Base-by-base conservation (phyloP, 2,797 vertebrate species). In the Cossypha polioptera region DNA sequence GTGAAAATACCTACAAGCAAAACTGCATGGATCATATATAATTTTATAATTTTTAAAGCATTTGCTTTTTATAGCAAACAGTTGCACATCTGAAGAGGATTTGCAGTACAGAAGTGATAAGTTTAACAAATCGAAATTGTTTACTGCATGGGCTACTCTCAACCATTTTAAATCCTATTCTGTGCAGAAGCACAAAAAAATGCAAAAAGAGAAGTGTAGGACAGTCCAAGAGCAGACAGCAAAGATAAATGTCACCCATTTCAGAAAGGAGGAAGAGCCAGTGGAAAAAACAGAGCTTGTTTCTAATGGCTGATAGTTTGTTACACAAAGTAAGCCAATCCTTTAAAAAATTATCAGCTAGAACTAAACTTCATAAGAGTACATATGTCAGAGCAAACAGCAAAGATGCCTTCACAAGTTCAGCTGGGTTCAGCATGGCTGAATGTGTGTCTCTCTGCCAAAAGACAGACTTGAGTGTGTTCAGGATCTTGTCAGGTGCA, bases 321-420 rank as follows among this genome's bases (percentile, higher is more conserved):
- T 63, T 73, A 57, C 28, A 75, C 73, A 85, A 95, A 86, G 55
- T 53, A 89, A 93, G 50, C 25, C n/a, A 68, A 6, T 77, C 35
- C 51, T 84, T 91, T 81, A 84, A 69, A 76, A 79, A 95, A 73
- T 81, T 84, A 75, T 68, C 91, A 90, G 35, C 29, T 62, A 92
- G 72, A 86, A 73, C 53, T 83, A 63, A 71, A 59, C 51, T 62
- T 90, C 22, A 0, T 59, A 75, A 29, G 28, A 43, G 22, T 40
- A 45, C 69, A 25, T 53, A 11, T 88, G 29, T 89, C 81, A 38
- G 95, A 93, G 87, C 94, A 97, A 95, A 85, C 85, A 80, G 63
- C 38, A 40, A 75, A 47, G 67, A 35, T 94, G 58, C 62, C 73
- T 79, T 82, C 86, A 90, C 82, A 94, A 67, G 80, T 69, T 67